These are phyloP conservation scores for Muntiacus muntjak DNA, from an alignment of 2,113 vertebrate species.

Conservation along the genomic window DNA sequence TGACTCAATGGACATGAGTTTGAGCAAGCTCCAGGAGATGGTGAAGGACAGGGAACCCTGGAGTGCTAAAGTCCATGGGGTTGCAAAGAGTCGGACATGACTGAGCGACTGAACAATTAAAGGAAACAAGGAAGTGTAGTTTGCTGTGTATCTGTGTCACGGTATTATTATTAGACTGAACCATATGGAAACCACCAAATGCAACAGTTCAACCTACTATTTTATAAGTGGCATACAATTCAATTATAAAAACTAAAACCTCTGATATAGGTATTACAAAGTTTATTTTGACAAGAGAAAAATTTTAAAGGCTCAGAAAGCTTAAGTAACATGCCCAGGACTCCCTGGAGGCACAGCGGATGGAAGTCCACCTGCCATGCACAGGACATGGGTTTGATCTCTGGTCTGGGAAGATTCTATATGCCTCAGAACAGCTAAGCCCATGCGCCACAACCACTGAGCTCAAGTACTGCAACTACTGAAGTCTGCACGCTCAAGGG, in stretches of 20 bases:
- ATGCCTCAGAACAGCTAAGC: neutral
- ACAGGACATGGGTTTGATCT: neutral
- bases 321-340: neutral
- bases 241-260: neutral
- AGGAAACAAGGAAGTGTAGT: neutral
- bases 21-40: neutral
- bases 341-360: neutral
- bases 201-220: neutral
- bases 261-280: neutral
- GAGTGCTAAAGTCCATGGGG: neutral
- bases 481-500: neutral
- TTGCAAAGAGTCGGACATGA: neutral
- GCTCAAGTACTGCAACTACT: neutral
- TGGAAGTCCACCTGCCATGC: neutral
- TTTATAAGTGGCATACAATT: neutral
- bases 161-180: neutral
- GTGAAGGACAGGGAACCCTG: neutral
- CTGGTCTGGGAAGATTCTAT: neutral
- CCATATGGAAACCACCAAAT: neutral
- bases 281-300: neutral
- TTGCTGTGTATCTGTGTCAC: neutral
- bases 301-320: neutral
- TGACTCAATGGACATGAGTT: neutral
- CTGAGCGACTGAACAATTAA: neutral
- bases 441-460: neutral